phyloP scores from a whole-genome alignment of 2,113 vertebrate genomes.

The Smithornis capensis region DNA sequence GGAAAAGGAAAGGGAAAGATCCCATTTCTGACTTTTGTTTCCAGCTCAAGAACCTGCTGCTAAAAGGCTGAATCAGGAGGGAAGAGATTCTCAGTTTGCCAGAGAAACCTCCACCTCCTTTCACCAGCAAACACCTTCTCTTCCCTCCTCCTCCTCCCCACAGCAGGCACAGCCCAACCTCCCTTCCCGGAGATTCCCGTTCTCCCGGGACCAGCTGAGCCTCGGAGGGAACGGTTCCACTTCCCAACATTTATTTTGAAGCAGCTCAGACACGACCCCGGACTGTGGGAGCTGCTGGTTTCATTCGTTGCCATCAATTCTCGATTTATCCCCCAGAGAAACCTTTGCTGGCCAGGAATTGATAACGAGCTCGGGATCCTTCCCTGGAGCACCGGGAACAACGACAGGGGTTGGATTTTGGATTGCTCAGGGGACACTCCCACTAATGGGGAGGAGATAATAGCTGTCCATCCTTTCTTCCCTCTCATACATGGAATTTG shows the following conservation, averaged over 20 bases:
- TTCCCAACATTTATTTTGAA: neutral
- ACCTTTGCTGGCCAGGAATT: neutral
- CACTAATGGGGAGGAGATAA: neutral
- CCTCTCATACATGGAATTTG: neutral
- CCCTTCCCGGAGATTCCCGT: neutral
- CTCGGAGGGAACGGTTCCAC: rapidly evolving
- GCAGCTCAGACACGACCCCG: neutral
- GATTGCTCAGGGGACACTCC: neutral
- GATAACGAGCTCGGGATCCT: neutral
- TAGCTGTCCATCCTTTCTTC: neutral
- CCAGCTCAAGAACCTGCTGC: neutral
- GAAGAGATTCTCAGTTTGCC: neutral
- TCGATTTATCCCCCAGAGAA: neutral
- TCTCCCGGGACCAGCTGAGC: neutral
- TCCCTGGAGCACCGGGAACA: neutral
- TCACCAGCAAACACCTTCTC: neutral
- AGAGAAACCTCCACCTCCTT: neutral
- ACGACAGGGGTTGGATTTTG: neutral
- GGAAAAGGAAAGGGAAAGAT: too few species aligned
- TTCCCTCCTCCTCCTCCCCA: neutral
- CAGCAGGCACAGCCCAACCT: neutral
- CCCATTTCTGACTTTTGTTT: neutral
- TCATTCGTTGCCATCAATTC: neutral
- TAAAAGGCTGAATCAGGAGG: neutral
- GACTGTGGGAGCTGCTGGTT: neutral